A percentile compares a stretch with the other conserved stretches of the same genome.
Evolutionary conservation across 2,113 vertebrate genomes (phyloP).

Genomic region (Progne subis): DNA sequence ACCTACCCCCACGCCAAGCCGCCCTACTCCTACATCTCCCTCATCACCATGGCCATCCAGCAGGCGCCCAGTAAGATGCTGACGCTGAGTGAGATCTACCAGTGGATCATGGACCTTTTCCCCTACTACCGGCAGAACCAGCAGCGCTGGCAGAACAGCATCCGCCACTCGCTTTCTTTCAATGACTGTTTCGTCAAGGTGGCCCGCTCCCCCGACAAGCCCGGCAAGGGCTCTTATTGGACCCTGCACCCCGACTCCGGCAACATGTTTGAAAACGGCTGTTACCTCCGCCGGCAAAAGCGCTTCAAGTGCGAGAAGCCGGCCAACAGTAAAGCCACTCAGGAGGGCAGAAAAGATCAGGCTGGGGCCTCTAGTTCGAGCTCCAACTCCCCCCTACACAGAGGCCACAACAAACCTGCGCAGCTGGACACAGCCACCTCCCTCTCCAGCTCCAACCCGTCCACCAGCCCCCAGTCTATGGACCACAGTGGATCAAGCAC

Average conservation of each 20-base stretch:
- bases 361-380: slow-evolving; percentile 65
- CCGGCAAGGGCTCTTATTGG: slow-evolving; percentile 98
- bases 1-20: slow-evolving; percentile 98
- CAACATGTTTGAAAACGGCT: slow-evolving; percentile 99
- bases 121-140: slow-evolving; percentile 97
- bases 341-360: slow-evolving; percentile 75
- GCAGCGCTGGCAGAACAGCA: slow-evolving; percentile 99
- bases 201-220: slow-evolving; percentile 95
- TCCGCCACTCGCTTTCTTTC: slow-evolving; percentile 96
- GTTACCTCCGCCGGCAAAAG: slow-evolving; percentile 96
- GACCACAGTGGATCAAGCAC: slow-evolving; percentile 78
- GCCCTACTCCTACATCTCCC: slow-evolving; percentile 97
- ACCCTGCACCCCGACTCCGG: slow-evolving; percentile 96
- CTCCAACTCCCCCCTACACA: slow-evolving; percentile 79
- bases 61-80: slow-evolving; percentile 97
- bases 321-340: slow-evolving; percentile 69
- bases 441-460: slow-evolving; percentile 74
- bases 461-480: slow-evolving; percentile 80
- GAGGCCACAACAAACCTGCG: slow-evolving; percentile 72
- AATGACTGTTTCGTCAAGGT: slow-evolving; percentile 99
- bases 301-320: slow-evolving; percentile 97
- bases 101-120: slow-evolving; percentile 99
- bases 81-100: slow-evolving; percentile 97
- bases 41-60: slow-evolving; percentile 99
- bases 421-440: slow-evolving; percentile 81